Conservation (phyloP, 2,888 invertebrate genomes). For the Lycocerus yunnanus region DNA sequence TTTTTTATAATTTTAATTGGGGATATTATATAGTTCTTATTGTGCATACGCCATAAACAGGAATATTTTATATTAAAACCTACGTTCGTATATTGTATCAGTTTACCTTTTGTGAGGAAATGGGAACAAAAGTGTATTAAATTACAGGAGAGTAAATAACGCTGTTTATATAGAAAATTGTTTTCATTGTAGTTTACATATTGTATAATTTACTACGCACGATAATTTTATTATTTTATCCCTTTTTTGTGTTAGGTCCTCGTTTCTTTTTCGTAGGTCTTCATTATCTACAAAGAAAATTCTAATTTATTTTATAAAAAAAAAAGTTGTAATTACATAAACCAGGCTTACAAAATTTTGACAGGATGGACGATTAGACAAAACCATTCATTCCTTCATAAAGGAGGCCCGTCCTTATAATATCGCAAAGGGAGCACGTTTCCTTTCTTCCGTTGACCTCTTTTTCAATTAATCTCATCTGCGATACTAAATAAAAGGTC, state of each 20-base stretch:
- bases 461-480: background rate
- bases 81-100: background rate
- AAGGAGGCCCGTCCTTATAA: background rate
- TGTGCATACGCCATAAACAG: background rate
- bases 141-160: background rate
- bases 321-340: background rate
- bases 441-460: background rate
- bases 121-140: background rate
- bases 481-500: background rate
- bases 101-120: background rate
- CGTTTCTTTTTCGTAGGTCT: background rate
- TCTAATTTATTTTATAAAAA: background rate
- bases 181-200: background rate
- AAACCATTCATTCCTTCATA: background rate
- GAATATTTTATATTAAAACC: background rate
- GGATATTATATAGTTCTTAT: background rate
- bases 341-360: background rate
- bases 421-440: background rate
- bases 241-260: background rate
- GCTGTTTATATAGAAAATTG: background rate
- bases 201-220: background rate
- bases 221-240: background rate
- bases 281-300: background rate
- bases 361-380: background rate
- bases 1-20: background rate